Evolutionary conservation across 2,888 invertebrate species (phyloP), one percentile per base, ranked within the genome.

Genomic region (Tigriopus californicus): DNA sequence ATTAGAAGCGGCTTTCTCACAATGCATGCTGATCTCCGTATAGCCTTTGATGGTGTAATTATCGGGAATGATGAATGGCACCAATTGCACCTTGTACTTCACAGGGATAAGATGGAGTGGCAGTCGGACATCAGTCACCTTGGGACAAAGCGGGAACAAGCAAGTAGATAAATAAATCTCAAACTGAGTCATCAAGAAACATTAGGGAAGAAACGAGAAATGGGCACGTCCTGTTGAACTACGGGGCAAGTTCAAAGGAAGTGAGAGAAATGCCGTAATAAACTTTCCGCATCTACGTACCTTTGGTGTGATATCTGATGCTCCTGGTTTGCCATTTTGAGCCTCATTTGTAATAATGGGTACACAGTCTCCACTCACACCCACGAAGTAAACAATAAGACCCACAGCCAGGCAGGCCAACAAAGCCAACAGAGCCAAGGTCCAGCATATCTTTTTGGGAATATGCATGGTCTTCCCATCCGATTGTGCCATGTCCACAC

Each of bases 1-100:
- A 68, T 80, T 80, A 10, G 80, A 80, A 54, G 62, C 62, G n/a
- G 76, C 74, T 63, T 77, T 75, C 15, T 77, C 73, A 1, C 81
- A 79, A 61, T 77, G 74, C 54, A 87, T 64, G 47, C 49, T 57
- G 20, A 64, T 40, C 41, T 63, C 62, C n/a, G 62, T 60, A 18
- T 61, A 58, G 18, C 64, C 64, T 20, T 20, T n/a, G 60, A 64
- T 62, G 42, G 60, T 62, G 46, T 61, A 64, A 57, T 64, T 62
- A 5, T 62, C 64, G 41, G 56, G 48, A 41, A 62, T 55, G n/a
- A 63, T n/a, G 42, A 61, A 62, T 10, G 63, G 63, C 54, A 60
- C 57, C 20, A 63, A 60, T 22, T 60, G 44, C 25, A 63, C 15
- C 6, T 6, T 41, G 33, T 56, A 57, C 13, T 4, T 22, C 24